Evolutionary conservation across 2,113 vertebrate genomes (phyloP).

Genomic region (Calyptommatus sinebrachiatus): DNA sequence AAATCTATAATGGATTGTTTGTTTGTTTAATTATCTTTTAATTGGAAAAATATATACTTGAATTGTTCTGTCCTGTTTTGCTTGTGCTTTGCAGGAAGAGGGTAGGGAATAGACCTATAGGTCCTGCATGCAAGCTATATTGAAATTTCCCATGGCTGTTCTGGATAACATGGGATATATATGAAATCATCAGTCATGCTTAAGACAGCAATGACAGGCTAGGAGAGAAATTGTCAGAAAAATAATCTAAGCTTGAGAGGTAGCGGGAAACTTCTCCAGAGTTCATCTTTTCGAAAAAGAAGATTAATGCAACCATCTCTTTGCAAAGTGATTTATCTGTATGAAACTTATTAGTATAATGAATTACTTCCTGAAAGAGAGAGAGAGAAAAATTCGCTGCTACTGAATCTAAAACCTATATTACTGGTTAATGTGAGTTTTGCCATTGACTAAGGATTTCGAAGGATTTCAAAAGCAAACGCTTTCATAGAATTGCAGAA

Average conservation of each 20-base stretch:
- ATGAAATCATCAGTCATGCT: not conserved
- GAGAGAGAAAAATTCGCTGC: fast-evolving
- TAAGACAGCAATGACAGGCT: slow-evolving; percentile 3
- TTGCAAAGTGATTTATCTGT: slow-evolving; percentile 19
- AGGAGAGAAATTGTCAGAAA: not conserved
- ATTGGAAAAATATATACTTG: not conserved
- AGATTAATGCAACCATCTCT: slow-evolving; percentile 10
- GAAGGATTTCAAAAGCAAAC: not conserved
- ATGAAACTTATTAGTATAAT: slow-evolving; percentile 10
- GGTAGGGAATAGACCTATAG: not conserved
- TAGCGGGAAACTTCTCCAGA: not conserved
- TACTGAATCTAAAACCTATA: not conserved
- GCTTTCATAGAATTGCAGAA: not conserved
- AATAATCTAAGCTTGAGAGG: slow-evolving; percentile 28
- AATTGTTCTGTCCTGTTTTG: not conserved
- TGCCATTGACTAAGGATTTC: not conserved
- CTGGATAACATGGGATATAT: not conserved
- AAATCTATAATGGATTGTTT: not conserved
- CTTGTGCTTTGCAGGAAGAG: too few species aligned
- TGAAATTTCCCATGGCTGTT: not conserved
- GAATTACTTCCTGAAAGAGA: slow-evolving; percentile 10
- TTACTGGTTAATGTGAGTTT: not conserved
- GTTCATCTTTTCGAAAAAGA: slow-evolving; percentile 9
- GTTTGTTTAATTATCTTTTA: not conserved
- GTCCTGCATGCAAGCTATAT: not conserved